These are phyloP conservation scores for Sitobion miscanthi DNA, from an alignment of 1,140 invertebrate genomes.

Conservation along the genomic window DNA sequence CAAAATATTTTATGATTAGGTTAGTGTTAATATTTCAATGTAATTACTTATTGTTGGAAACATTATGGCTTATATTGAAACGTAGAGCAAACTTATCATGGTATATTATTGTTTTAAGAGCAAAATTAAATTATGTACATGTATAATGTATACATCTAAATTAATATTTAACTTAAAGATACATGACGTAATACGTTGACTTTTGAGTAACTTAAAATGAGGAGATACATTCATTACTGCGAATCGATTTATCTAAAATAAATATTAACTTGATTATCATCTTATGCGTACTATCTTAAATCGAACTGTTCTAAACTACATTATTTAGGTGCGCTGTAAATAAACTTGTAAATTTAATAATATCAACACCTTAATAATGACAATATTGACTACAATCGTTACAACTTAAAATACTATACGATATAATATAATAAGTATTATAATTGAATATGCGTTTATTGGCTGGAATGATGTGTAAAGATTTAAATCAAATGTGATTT, in stretches of 20 bases:
- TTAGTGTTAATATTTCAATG: neutral
- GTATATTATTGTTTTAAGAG: neutral
- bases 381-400: neutral
- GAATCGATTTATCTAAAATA: neutral
- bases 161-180: neutral
- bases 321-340: neutral
- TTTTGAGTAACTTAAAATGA: neutral
- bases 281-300: too few species aligned
- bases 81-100: neutral
- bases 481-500: too few species aligned
- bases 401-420: too few species aligned
- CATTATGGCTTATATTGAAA: neutral
- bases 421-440: too few species aligned
- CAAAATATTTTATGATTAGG: too few species aligned
- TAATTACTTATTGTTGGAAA: neutral
- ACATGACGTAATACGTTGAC: neutral
- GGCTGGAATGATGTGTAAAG: too few species aligned
- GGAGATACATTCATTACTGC: neutral
- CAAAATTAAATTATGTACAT: neutral
- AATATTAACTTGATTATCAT: neutral
- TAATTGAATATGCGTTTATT: too few species aligned
- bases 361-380: neutral
- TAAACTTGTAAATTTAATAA: neutral
- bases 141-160: neutral
- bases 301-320: too few species aligned